phyloP scores from a whole-genome alignment of 92 coral and sea anemone species.

The Actinernus sp. region DNA sequence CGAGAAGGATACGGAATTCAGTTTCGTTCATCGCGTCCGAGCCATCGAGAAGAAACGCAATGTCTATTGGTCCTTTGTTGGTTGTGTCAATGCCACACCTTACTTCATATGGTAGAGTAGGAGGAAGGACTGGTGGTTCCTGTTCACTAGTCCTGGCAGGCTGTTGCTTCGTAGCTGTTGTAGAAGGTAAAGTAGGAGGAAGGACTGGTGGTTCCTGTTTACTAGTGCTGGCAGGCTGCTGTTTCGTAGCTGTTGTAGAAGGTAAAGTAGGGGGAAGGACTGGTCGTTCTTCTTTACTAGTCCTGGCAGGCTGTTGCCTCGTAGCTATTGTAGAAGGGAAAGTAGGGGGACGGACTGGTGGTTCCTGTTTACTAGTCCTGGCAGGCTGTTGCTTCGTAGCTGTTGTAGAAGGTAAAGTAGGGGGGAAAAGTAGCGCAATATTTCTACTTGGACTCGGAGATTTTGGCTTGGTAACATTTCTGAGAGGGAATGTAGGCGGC shows the following conservation, averaged over 20 bases:
- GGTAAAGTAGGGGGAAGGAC: background rate
- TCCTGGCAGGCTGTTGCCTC: too few species aligned
- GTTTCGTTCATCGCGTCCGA: slow-evolving; percentile 57
- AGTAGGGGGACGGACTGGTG: slow-evolving; percentile 26
- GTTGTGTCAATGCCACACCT: slow-evolving; percentile 34
- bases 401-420: slow-evolving; percentile 8
- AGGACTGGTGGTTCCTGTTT: slow-evolving; percentile 21
- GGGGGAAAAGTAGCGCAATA: too few species aligned
- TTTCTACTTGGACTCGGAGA: too few species aligned
- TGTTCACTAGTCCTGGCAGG: slow-evolving; percentile 8
- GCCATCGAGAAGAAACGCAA: slow-evolving; percentile 85
- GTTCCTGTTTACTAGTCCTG: slow-evolving; percentile 2
- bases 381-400: slow-evolving; percentile 6
- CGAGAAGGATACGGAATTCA: slow-evolving; percentile 67
- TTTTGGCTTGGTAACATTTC: too few species aligned
- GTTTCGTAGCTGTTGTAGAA: slow-evolving; percentile 5
- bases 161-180: background rate
- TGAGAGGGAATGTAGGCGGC: too few species aligned
- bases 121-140: slow-evolving; percentile 21
- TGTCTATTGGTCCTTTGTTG: slow-evolving; percentile 49
- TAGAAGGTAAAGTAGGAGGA: too few species aligned
- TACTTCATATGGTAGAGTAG: slow-evolving; percentile 23
- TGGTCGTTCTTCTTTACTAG: too few species aligned
- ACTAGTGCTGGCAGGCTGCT: slow-evolving; percentile 6
- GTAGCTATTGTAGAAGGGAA: too few species aligned